Base-by-base conservation (phyloP, 2,888 invertebrate species). In the Cistogaster globosa region DNA sequence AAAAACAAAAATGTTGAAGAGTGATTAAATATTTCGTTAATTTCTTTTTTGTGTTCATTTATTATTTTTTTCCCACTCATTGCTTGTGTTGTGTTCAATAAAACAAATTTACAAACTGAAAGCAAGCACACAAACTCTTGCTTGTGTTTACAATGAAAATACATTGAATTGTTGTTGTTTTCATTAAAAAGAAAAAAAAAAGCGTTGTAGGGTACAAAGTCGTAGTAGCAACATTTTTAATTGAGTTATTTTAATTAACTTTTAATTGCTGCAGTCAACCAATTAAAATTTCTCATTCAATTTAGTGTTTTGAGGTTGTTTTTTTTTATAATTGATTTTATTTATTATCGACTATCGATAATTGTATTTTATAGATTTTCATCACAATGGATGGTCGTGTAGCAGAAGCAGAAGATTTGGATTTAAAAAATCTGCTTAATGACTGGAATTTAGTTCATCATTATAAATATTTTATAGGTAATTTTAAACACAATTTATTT, bases 401-500 rank as follows among this genome's bases (percentile, higher is more conserved):
- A 8, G 6, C 0, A 0, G 69, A 67, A 2, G 14, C 0, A 5
- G 69, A 74, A 12, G 74, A 85, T 62, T 38, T 63, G 20, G 78
- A 82, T 63, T 69, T 85, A 12, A 78, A 85, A 71, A 67, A 55
- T 48, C 58, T 85, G n/a, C 78, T 85, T 2, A 45, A 53, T 11
- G 74, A 75, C 22, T 85, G 85, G 85, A 42, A 85, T 20, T 55
- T 85, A 60, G n/a, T 11, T 11, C 78, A 85, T 55, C 65, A 63
- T 55, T 82, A 82, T 51, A 65, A 75, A 60, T 65, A 79, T 62
- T 82, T 82, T 71, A 38, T 75, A 65, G 81, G 81, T 82, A 76
- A 75, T 38, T 18, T 42, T 42, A 42, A 2, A 11, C 14, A 26
- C 42, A 18, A 32, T 7, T 48, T 14, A 4, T n/a, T 14, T n/a